Base-by-base conservation (phyloP, 2,888 invertebrate genomes). In the Steromphala cineraria region DNA sequence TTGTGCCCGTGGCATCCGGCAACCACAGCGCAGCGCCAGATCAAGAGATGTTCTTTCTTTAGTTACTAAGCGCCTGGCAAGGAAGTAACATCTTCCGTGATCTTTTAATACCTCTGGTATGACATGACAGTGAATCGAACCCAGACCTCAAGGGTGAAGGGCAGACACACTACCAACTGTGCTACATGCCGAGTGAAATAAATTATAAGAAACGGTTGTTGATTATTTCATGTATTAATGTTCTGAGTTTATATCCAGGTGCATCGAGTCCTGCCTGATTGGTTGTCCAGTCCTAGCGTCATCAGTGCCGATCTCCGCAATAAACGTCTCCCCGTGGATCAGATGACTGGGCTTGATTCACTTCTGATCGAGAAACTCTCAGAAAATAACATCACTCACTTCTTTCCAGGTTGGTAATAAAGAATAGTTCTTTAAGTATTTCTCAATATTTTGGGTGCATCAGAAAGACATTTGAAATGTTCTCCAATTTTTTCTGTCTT, bases 201-300 rank as follows among this genome's bases (percentile, higher is more conserved):
- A n/a, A n/a, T n/a, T n/a, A n/a, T n/a, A n/a, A 46, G 7, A 15
- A 46, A 67, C 5, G 40, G 19, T 17, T 36, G 17, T 71, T 31
- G 36, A 80, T 83, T n/a, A n/a, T n/a, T n/a, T n/a, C n/a, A n/a
- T n/a, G n/a, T n/a, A n/a, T n/a, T n/a, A n/a, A 36, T 36, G 4
- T 36, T 36, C 4, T 36, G 36, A 4, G 7, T 36, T 36, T 36
- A 4, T 2, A 4, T 36, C 53, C 81, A 94, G 91, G 96, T 97
- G 0, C 95, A 96, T 90, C 94, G 97, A 92, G 95, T 97, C 7
- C 94, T 98, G 71, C 98, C 98, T 0, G 95, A 96, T 85, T 99
- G 98, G 98, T 93, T 99, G 53, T 95, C 96, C 0, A 95, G 96
- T 91, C 97, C 98, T 3, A 95, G 95, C 62, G 93, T 96, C 75